phyloP scores from a whole-genome alignment of 2,888 invertebrate species.

The Idaea dimidiata region DNA sequence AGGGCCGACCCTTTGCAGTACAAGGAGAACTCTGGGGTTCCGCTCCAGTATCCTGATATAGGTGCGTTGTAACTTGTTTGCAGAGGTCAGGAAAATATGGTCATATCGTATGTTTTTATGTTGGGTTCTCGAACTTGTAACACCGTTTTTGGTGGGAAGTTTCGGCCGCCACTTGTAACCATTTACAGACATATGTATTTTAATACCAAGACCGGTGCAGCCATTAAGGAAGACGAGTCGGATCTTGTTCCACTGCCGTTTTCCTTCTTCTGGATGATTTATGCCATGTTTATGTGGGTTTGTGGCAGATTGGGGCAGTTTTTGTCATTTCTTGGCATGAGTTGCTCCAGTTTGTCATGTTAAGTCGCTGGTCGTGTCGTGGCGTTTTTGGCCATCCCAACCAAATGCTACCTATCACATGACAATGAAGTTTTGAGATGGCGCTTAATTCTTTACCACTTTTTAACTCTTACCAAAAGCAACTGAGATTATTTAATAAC shows the following conservation, averaged over 20 bases:
- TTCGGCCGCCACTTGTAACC: no score
- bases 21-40: constrained; percentile 91
- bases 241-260: no score
- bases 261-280: background rate
- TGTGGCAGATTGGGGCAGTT: background rate
- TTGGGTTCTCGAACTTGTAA: no score
- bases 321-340: background rate
- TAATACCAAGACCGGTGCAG: no score
- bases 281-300: background rate
- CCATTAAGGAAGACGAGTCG: no score
- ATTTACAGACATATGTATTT: no score
- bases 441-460: no score
- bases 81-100: background rate
- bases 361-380: background rate
- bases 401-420: no score
- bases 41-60: constrained; percentile 92
- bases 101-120: no score
- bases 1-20: constrained; percentile 97
- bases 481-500: background rate
- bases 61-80: constrained; percentile 86
- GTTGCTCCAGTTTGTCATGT: background rate
- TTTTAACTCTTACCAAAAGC: background rate
- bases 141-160: no score
- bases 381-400: no score
- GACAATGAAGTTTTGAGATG: no score